These are phyloP conservation scores for Trachelus troglodyta DNA, from an alignment of 2,888 invertebrate species.

Conservation along the genomic window DNA sequence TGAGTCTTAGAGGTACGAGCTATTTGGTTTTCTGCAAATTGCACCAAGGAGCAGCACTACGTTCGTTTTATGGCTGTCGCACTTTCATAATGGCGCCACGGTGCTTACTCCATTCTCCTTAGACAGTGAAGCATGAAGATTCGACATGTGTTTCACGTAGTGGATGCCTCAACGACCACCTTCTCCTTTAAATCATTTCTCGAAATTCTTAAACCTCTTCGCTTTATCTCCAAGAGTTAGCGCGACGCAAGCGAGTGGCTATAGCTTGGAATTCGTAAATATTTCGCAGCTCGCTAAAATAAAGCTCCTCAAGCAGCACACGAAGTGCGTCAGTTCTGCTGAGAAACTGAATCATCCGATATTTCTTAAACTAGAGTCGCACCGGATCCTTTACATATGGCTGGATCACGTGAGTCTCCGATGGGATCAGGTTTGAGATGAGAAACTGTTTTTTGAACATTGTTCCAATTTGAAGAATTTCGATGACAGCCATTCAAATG, in stretches of 20 bases:
- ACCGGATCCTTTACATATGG: background rate
- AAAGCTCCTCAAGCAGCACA: slow-evolving; percentile 27
- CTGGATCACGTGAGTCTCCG: background rate
- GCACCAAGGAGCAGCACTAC: background rate
- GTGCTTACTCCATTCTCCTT: background rate
- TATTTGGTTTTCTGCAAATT: background rate
- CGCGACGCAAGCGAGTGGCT: slow-evolving; percentile 6
- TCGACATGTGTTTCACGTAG: background rate
- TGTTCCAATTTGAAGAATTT: background rate
- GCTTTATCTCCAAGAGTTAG: background rate
- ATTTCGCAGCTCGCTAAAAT: slow-evolving; percentile 46
- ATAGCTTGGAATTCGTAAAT: slow-evolving; percentile 46
- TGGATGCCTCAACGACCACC: background rate
- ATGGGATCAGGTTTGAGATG: background rate
- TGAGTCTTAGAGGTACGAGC: background rate
- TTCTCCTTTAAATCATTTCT: background rate
- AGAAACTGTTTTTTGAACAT: background rate
- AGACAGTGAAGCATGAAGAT: background rate
- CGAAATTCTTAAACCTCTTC: background rate
- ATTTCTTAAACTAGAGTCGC: slow-evolving; percentile 6
- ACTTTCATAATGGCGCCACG: background rate
- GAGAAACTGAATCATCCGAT: slow-evolving; percentile 32
- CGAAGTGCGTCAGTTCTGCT: slow-evolving; percentile 19
- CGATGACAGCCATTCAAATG: background rate
- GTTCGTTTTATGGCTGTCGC: background rate